phyloP scores from a whole-genome alignment of 92 coral and sea anemone genomes.

The Pocillopora grandis region DNA sequence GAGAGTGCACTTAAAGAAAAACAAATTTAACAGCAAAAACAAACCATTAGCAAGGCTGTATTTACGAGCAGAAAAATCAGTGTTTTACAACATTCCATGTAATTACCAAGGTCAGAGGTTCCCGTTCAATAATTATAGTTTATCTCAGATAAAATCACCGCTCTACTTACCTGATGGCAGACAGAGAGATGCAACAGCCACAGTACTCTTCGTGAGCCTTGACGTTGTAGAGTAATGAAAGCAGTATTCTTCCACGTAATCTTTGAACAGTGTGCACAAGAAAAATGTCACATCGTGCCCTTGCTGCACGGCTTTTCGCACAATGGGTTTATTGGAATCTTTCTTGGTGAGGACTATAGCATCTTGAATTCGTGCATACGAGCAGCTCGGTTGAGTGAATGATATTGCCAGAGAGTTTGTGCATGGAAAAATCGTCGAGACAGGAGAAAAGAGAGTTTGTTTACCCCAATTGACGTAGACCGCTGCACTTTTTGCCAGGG shows the following conservation, averaged over 20 bases:
- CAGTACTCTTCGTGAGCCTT: constrained; percentile 47
- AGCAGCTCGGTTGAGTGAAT: constrained; percentile 77
- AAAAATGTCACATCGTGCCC: constrained; percentile 65
- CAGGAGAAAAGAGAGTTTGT: constrained; percentile 56
- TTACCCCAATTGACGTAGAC: constrained; percentile 77
- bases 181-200: constrained; percentile 69
- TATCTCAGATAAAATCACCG: constrained; percentile 2
- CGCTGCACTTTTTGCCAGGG: constrained; percentile 66
- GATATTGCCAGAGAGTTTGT: constrained; percentile 62
- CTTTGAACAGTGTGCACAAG: constrained; percentile 75
- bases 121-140: constrained; percentile 7
- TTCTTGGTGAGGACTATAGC: constrained; percentile 64
- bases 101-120: not conserved
- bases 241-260: constrained; percentile 85
- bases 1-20: not conserved
- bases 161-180: constrained; percentile 82
- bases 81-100: constrained; percentile 7
- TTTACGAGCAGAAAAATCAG: not conserved
- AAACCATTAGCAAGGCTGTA: not conserved
- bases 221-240: constrained; percentile 82
- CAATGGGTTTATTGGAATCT: constrained; percentile 60
- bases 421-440: constrained; percentile 82
- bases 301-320: constrained; percentile 59
- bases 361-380: constrained; percentile 48
- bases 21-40: not conserved